Evolutionary conservation across 2,113 vertebrate species (phyloP).

Genomic region (Recurvirostra avosetta): DNA sequence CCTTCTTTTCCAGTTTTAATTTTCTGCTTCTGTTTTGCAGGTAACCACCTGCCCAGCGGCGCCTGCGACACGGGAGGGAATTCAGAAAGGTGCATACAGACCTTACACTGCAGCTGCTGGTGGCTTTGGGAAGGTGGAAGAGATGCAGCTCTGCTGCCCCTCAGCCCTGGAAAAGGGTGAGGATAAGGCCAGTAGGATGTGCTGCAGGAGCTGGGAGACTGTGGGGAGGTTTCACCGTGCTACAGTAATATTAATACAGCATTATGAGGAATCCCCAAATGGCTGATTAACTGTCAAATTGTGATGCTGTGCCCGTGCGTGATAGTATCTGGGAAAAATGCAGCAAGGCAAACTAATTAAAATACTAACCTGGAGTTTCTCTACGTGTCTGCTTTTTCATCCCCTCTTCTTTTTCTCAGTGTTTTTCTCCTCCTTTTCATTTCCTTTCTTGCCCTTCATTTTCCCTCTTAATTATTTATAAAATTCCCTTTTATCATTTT

Average conservation of each 20-base stretch:
- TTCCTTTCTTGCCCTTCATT: neutral
- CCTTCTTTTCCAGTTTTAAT: neutral
- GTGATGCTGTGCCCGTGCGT: neutral
- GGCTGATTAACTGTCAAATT: neutral
- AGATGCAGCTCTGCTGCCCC: neutral
- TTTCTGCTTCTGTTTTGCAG: neutral
- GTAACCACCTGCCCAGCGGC: rapidly evolving
- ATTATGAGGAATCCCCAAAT: neutral
- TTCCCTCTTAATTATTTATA: neutral
- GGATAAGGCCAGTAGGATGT: neutral
- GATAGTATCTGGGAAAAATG: neutral
- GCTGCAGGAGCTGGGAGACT: neutral
- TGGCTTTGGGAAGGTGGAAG: neutral
- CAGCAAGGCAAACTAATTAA: neutral
- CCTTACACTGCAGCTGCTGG: rapidly evolving
- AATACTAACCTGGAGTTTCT: neutral
- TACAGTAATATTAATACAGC: neutral
- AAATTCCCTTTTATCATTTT: neutral
- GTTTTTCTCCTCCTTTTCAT: neutral
- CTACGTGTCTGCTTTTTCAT: neutral
- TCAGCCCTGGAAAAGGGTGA: neutral
- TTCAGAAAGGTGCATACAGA: rapidly evolving
- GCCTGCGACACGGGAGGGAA: rapidly evolving
- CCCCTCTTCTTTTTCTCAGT: neutral
- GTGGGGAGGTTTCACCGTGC: rapidly evolving